These are phyloP conservation scores for Beris chalybata DNA, from an alignment of 2,888 invertebrate genomes.

Conservation along the genomic window DNA sequence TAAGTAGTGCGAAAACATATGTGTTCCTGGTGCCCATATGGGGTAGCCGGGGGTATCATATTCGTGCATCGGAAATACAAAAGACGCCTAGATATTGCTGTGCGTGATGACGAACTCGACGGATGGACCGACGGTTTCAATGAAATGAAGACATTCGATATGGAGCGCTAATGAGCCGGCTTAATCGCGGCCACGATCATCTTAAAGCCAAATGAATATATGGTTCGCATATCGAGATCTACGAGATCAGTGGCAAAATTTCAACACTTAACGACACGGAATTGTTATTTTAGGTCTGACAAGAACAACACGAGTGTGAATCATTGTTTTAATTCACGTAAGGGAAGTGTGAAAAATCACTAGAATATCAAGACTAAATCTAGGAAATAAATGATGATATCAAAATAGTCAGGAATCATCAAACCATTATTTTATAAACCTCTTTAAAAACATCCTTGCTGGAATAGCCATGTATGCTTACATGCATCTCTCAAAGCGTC, in stretches of 20 bases:
- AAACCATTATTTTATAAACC: no score
- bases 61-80: conserved; percentile 28
- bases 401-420: no score
- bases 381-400: no score
- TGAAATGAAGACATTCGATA: conserved; percentile 31
- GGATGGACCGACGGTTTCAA: not conserved
- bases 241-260: conserved; percentile 6
- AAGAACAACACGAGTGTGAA: no score
- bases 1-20: conserved; percentile 12
- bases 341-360: no score
- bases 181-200: conserved; percentile 18
- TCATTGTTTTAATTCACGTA: no score
- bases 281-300: not conserved
- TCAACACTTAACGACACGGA: conserved; percentile 15
- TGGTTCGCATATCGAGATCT: not conserved
- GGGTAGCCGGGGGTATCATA: conserved; percentile 22
- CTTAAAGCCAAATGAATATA: conserved; percentile 14
- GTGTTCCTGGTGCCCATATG: conserved; percentile 28
- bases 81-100: conserved; percentile 25
- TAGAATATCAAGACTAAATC: no score
- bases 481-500: no score
- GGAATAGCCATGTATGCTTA: no score
- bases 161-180: conserved; percentile 20
- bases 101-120: conserved; percentile 1
- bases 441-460: no score